phyloP scores from a whole-genome alignment of 2,888 invertebrate genomes.

The Idaea biselata region DNA sequence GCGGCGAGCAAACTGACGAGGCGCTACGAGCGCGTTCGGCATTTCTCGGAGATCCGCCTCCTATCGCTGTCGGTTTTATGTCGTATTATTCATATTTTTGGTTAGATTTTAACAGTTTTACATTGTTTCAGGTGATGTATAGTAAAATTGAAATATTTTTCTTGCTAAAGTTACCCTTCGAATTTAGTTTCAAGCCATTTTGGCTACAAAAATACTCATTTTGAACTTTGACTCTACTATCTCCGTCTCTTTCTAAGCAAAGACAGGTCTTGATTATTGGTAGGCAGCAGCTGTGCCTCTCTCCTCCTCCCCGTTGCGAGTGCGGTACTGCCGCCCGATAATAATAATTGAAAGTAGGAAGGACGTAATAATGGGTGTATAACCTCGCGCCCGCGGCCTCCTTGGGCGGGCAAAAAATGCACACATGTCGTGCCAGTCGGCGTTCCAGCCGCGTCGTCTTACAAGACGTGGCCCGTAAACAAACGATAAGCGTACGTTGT shows the following conservation, averaged over 20 bases:
- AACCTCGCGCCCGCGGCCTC: conserved; percentile 81
- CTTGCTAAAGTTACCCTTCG: not conserved
- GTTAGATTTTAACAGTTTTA: not conserved
- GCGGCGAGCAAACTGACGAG: conserved; percentile 75
- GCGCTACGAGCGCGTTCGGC: conserved; percentile 60
- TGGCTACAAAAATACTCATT: conserved; percentile 22
- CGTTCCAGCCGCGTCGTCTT: conserved; percentile 49
- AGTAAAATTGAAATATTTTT: not conserved
- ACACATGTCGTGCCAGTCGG: conserved; percentile 69
- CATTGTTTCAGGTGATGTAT: not conserved
- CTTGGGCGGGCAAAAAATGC: conserved; percentile 81
- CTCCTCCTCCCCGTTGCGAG: conserved; percentile 79
- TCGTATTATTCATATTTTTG: conserved; percentile 33
- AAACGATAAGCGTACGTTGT: conserved; percentile 54
- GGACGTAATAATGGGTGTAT: conserved; percentile 81
- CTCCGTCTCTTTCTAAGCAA: conserved; percentile 63
- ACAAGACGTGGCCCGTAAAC: conserved; percentile 56
- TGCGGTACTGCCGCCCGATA: conserved; percentile 78
- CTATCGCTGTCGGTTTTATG: conserved; percentile 69
- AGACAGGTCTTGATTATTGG: conserved; percentile 80
- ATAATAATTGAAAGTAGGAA: conserved; percentile 82
- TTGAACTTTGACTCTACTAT: conserved; percentile 39
- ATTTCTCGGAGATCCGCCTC: conserved; percentile 77
- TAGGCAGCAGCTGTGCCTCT: conserved; percentile 82
- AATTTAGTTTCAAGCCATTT: not conserved